A percentile compares a stretch with the other conserved stretches of the same genome.
These are phyloP conservation scores for Deroplatys truncata DNA, from an alignment of 2,888 invertebrate genomes.

Conservation along the genomic window DNA sequence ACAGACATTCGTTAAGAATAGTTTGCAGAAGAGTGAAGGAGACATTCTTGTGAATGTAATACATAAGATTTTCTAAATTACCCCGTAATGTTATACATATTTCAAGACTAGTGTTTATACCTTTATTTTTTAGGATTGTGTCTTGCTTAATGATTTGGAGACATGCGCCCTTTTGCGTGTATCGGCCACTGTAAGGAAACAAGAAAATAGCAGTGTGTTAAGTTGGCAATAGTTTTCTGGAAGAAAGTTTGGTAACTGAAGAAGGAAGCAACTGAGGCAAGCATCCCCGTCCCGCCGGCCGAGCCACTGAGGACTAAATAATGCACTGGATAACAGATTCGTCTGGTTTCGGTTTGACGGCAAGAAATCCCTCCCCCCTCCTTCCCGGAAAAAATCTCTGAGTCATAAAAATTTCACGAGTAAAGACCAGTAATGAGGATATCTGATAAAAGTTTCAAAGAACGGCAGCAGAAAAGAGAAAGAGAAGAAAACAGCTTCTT, in stretches of 20 bases:
- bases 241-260: background rate
- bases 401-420: constrained; percentile 41
- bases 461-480: constrained; percentile 22
- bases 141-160: no score
- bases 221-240: background rate
- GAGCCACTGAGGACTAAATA: constrained; percentile 30
- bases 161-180: no score
- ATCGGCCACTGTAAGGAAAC: background rate
- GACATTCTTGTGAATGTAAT: no score
- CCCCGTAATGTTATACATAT: no score
- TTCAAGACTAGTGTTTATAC: no score
- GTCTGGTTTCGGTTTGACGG: constrained; percentile 32
- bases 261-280: constrained; percentile 13
- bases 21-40: no score
- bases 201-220: background rate
- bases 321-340: constrained; percentile 33
- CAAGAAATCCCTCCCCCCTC: constrained; percentile 28
- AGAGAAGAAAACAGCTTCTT: constrained; percentile 8
- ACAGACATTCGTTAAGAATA: no score
- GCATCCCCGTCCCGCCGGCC: background rate
- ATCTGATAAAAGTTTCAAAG: constrained; percentile 43
- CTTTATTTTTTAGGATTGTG: no score
- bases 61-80: no score
- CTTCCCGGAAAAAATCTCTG: constrained; percentile 28
- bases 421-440: constrained; percentile 44